These are phyloP conservation scores for Semaprochilodus insignis DNA, from an alignment of 2,797 vertebrate species.

Conservation along the genomic window DNA sequence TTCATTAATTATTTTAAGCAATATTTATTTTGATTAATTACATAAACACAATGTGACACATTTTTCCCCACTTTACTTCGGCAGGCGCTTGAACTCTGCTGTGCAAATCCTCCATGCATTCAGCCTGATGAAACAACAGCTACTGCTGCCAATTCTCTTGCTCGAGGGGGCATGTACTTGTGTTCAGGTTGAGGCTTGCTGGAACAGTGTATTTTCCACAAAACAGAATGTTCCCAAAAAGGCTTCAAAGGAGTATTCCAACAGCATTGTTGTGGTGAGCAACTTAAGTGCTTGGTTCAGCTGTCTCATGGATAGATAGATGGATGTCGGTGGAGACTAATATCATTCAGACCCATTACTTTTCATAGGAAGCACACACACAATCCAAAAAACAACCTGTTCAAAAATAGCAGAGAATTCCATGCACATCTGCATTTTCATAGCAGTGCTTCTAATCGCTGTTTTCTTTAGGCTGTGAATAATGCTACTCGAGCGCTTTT, in stretches of 20 bases:
- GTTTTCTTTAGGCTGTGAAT: neutral
- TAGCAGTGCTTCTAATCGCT: neutral
- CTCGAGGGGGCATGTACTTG: conserved; percentile 10
- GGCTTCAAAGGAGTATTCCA: neutral
- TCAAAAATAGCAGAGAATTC: no score
- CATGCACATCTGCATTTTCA: neutral
- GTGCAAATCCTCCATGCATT: conserved; percentile 1
- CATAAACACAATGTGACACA: conserved; percentile 5
- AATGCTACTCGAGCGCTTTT: neutral
- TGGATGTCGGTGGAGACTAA: neutral
- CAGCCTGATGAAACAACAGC: conserved; percentile 11
- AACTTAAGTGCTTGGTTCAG: conserved; percentile 16
- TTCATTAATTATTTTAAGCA: conserved; percentile 4
- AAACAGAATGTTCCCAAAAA: conserved; percentile 7
- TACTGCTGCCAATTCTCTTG: conserved; percentile 10
- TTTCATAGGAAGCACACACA: no score
- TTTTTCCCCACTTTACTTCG: neutral
- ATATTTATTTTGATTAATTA: conserved; percentile 30
- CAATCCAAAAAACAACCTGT: no score
- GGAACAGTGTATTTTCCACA: conserved; percentile 12
- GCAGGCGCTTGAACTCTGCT: conserved; percentile 7
- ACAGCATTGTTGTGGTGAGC: conserved; percentile 27
- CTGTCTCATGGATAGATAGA: conserved; percentile 20
- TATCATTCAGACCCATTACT: no score
- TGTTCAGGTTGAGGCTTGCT: neutral